phyloP scores from a whole-genome alignment of 2,113 vertebrate species.

The Embiotoca jacksoni region DNA sequence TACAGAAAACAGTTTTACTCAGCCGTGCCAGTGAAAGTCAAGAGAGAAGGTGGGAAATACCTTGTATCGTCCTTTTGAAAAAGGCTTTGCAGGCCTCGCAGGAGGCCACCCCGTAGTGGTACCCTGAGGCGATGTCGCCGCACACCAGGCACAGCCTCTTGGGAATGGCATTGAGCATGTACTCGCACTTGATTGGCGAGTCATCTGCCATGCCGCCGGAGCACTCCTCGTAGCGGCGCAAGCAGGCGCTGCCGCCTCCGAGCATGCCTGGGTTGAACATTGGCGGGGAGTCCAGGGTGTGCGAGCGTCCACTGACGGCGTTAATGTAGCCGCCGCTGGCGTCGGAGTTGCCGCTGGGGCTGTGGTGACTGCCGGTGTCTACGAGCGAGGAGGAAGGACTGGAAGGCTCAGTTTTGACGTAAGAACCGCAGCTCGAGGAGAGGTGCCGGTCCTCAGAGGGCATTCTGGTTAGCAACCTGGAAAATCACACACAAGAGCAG shows the following conservation, averaged over 20 bases:
- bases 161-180: slow-evolving; percentile 96
- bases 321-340: slow-evolving; percentile 92
- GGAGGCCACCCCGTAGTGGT: slow-evolving; percentile 98
- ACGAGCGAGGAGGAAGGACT: slow-evolving; percentile 93
- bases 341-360: slow-evolving; percentile 93
- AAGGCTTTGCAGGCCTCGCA: slow-evolving; percentile 99
- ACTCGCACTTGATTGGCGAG: slow-evolving; percentile 96
- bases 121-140: slow-evolving; percentile 97
- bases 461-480: slow-evolving; percentile 96
- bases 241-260: slow-evolving; percentile 86
- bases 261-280: slow-evolving; percentile 90
- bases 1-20: slow-evolving; percentile 11
- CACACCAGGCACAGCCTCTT: slow-evolving; percentile 98
- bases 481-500: slow-evolving; percentile 21
- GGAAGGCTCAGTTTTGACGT: slow-evolving; percentile 97
- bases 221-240: slow-evolving; percentile 94
- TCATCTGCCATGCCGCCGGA: slow-evolving; percentile 90
- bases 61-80: slow-evolving; percentile 99
- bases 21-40: slow-evolving; percentile 23
- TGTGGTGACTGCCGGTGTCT: slow-evolving; percentile 95
- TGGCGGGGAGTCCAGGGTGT: slow-evolving; percentile 92
- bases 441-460: slow-evolving; percentile 92
- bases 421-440: slow-evolving; percentile 93
- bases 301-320: slow-evolving; percentile 87
- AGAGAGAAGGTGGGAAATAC: slow-evolving; percentile 79